Evolutionary conservation across 2,113 vertebrate genomes (phyloP).

Genomic region (Callochromis pleurospilus): DNA sequence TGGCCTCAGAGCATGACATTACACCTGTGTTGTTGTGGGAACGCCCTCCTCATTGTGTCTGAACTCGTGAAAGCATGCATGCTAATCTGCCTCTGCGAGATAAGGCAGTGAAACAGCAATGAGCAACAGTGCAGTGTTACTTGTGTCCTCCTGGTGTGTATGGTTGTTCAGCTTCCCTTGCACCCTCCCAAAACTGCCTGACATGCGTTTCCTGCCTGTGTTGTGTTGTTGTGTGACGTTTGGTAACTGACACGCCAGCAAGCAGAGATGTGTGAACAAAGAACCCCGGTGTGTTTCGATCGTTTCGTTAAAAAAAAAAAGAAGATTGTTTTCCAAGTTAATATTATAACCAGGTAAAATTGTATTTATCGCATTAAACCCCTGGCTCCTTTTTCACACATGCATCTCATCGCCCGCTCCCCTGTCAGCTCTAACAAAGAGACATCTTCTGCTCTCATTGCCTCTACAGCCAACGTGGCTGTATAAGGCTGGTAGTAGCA

Average conservation of each 20-base stretch:
- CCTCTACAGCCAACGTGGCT: constrained; percentile 52
- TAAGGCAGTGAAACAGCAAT: constrained; percentile 73
- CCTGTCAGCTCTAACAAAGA: constrained; percentile 55
- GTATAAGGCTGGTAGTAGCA: constrained; percentile 63
- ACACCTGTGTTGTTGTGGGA: constrained; percentile 25
- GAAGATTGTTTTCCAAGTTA: background rate
- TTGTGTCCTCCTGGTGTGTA: constrained; percentile 41
- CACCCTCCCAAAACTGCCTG: constrained; percentile 41
- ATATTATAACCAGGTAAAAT: background rate
- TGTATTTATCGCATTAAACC: background rate
- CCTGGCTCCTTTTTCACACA: constrained; percentile 61
- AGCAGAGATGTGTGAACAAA: constrained; percentile 57
- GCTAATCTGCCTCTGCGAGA: constrained; percentile 52
- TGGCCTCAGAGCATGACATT: constrained; percentile 36
- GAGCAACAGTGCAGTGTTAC: constrained; percentile 45
- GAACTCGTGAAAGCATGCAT: constrained; percentile 34
- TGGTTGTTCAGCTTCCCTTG: constrained; percentile 37
- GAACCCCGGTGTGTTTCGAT: background rate
- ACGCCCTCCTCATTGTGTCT: constrained; percentile 2
- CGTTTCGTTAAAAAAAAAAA: background rate
- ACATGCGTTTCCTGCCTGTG: constrained; percentile 22
- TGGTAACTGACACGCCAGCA: constrained; percentile 36
- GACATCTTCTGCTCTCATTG: constrained; percentile 58
- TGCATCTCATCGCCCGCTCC: constrained; percentile 42
- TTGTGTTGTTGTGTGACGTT: constrained; percentile 19